These are phyloP conservation scores for Neolamprologus longior DNA, from an alignment of 2,113 vertebrate genomes.

Conservation along the genomic window DNA sequence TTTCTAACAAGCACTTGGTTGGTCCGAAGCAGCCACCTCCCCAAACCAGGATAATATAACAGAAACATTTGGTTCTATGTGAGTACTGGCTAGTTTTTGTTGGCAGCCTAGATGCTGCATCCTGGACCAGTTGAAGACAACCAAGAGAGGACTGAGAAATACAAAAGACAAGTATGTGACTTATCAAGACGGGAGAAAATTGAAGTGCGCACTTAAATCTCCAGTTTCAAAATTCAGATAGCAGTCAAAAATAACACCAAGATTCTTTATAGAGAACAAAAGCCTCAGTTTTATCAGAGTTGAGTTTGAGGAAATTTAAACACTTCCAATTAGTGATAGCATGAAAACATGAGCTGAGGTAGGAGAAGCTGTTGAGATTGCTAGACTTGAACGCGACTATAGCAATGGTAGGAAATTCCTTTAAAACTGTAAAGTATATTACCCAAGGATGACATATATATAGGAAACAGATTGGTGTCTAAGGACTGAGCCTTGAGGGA, in stretches of 20 bases:
- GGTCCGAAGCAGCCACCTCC: not conserved
- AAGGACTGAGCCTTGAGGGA: not conserved
- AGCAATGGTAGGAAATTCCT: not conserved
- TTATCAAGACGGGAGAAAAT: fast-evolving
- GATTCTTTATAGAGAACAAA: not conserved
- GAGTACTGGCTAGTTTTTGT: not conserved
- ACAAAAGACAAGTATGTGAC: not conserved
- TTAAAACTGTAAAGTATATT: not conserved
- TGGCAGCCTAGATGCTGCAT: not conserved
- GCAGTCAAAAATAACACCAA: not conserved
- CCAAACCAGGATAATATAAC: not conserved
- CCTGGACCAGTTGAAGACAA: not conserved
- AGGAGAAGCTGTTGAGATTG: not conserved
- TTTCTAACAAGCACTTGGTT: not conserved
- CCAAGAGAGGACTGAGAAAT: not conserved
- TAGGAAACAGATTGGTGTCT: fast-evolving
- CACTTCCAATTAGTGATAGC: not conserved
- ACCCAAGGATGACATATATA: not conserved
- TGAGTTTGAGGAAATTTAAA: not conserved
- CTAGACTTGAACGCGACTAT: fast-evolving
- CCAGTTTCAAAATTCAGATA: not conserved
- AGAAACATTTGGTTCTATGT: not conserved
- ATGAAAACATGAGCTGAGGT: not conserved
- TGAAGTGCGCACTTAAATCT: not conserved
- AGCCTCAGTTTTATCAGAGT: not conserved